phyloP scores from a whole-genome alignment of 1,140 invertebrate genomes.

The Myzus persicae region DNA sequence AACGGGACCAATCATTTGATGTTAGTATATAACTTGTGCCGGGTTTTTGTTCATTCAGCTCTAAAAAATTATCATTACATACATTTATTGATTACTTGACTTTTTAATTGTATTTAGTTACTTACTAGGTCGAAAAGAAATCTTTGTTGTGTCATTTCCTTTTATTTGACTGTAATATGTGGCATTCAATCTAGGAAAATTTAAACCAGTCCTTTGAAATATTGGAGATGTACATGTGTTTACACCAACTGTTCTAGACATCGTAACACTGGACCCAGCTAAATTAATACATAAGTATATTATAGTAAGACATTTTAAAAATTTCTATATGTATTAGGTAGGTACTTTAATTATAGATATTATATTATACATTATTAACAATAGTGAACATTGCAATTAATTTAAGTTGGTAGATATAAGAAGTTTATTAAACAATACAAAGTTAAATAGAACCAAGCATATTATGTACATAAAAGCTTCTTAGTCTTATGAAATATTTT shows the following conservation, averaged over 20 bases:
- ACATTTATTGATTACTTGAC: background rate
- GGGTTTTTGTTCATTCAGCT: slow-evolving; percentile 34
- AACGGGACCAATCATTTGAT: slow-evolving; percentile 25
- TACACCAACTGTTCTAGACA: background rate
- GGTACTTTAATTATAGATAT: background rate
- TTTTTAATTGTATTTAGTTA: background rate
- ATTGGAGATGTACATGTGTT: background rate
- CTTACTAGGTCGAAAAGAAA: slow-evolving; percentile 36
- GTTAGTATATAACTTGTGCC: slow-evolving; percentile 40
- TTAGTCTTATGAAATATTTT: background rate
- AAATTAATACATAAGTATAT: background rate
- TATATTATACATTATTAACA: background rate
- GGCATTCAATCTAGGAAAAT: background rate
- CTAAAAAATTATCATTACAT: background rate
- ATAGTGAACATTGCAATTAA: background rate
- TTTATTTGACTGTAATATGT: slow-evolving; percentile 23
- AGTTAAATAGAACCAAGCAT: background rate
- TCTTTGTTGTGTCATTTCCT: background rate
- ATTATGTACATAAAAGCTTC: background rate
- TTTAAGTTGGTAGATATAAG: background rate
- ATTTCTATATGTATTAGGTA: background rate
- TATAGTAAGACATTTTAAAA: background rate
- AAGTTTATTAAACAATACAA: background rate
- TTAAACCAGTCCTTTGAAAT: background rate
- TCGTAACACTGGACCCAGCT: background rate